Evolutionary conservation across 2,888 invertebrate genomes (phyloP), one percentile per base, ranked within the genome.

Genomic region (Panopea generosa): DNA sequence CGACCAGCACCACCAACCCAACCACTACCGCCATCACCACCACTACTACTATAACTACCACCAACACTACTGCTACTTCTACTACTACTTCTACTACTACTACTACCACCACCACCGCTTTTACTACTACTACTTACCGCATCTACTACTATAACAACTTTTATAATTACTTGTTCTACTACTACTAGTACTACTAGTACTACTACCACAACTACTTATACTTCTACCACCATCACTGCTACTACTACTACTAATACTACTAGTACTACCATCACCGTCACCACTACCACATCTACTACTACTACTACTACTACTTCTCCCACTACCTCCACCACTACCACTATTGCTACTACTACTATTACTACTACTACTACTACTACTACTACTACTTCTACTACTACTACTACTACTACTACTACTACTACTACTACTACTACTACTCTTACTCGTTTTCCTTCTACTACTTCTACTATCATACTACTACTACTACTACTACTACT

Each of bases 1-100:
- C 68, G 47, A 22, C 68, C 60, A 22, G 59, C 43, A 50, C 60
- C 60, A 26, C 60, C 60, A 24, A 50, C 60, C 20, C 68, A 47
- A n/a, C 40, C 60, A 49, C 68, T 60, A 40, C 68, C 50, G 16
- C 60, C 43, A 26, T 43, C 45, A 26, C 56, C 45, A 24, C 50
- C 50, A 24, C 50, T 60, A 33, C 59, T 55, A 33, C 50, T 68
- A 53, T 47, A 11, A n/a, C 55, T 38, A 7, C 49, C n/a, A n/a
- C n/a, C n/a, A n/a, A n/a, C n/a, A n/a, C n/a, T n/a, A n/a, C n/a
- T n/a, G n/a, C n/a, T n/a, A 0, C 38, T 57, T 14, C 60, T 60
- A n/a, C 55, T 27, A 38, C 60, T 24, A 60, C 60, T 56, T 33
- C 53, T 53, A 24, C 60, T 33, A 60, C 66, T 24, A 29, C 66